Conservation (phyloP, 2,113 vertebrate species). For the Thunnus maccoyii region DNA sequence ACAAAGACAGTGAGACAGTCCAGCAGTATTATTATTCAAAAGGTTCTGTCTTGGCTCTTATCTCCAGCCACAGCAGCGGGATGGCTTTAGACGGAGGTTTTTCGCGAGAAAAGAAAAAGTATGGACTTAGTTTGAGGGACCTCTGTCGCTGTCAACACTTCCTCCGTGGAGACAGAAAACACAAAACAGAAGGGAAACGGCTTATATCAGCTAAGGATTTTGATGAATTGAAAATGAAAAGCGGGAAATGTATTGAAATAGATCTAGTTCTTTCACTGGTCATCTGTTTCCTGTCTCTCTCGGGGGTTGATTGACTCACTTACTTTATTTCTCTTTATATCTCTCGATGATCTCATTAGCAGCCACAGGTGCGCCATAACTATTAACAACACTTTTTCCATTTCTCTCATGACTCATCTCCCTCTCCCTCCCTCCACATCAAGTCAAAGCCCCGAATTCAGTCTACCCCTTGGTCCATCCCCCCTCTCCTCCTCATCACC, state of each 20-base stretch:
- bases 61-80: slow-evolving; percentile 63
- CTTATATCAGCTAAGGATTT: slow-evolving; percentile 59
- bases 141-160: slow-evolving; percentile 55
- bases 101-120: slow-evolving; percentile 27
- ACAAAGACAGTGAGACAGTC: slow-evolving; percentile 6
- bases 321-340: background rate
- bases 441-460: slow-evolving; percentile 2
- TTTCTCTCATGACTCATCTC: slow-evolving; percentile 12
- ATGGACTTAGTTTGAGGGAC: slow-evolving; percentile 56
- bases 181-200: slow-evolving; percentile 41
- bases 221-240: slow-evolving; percentile 46
- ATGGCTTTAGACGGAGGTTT: slow-evolving; percentile 44
- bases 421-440: background rate
- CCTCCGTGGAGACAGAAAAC: slow-evolving; percentile 55
- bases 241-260: slow-evolving; percentile 57
- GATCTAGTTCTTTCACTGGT: slow-evolving; percentile 35
- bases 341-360: background rate
- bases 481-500: slow-evolving; percentile 23
- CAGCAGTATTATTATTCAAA: slow-evolving; percentile 50
- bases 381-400: slow-evolving; percentile 17
- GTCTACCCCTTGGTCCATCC: slow-evolving; percentile 22
- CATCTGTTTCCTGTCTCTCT: slow-evolving; percentile 18
- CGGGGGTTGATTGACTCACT: slow-evolving; percentile 4
- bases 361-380: slow-evolving; percentile 29
- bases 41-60: slow-evolving; percentile 62